Base-by-base conservation (phyloP, 2,888 invertebrate species). In the Platycnemis pennipes region DNA sequence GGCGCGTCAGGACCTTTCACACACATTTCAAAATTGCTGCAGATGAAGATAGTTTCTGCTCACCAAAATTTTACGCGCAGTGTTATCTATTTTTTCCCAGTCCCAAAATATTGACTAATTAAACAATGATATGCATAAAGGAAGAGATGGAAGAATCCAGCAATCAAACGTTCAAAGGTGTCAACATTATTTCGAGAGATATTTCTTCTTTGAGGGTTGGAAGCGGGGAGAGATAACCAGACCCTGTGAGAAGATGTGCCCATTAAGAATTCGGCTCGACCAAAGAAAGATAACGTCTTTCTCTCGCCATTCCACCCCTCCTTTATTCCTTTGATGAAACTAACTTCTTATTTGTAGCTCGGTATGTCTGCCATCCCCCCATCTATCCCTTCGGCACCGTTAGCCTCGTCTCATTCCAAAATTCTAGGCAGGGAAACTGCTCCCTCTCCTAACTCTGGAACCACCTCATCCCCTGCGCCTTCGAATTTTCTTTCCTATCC, bases 371-470 rank as follows among this genome's bases (percentile, higher is more conserved):
- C 49, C 49, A 49, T 49, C 37, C 11, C 37, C 77, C 11, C 63
- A 44, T 87, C 45, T 26, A 77, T 45, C 87, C n/a, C 86, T 44
- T 31, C 42, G 22, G 13, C 19, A 8, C 42, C 26, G 11, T n/a
- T 77, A 19, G 22, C n/a, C 44, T 37, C 87, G 45, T 26, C 86
- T 22, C 26, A 63, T 16, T 19, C 63, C 49, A 49, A 7, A 7
- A 49, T 89, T 56, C 89, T 56, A 53, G 56, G 37, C 89, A 56
- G 56, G 31, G 56, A 49, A 89, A 53, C 53, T n/a, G 1, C 63
- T 56, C 89, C 89, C 88, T 31, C n/a, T 22, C 89, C 53, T 46
- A 56, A 42, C 89, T 44, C 3, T 88, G 88, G 46, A 88, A 53
- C 31, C 49, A 44, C 53, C 31, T 53, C 86, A 88, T 46, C 88